phyloP scores from a whole-genome alignment of 2,113 vertebrate genomes.

The Proteles cristata region DNA sequence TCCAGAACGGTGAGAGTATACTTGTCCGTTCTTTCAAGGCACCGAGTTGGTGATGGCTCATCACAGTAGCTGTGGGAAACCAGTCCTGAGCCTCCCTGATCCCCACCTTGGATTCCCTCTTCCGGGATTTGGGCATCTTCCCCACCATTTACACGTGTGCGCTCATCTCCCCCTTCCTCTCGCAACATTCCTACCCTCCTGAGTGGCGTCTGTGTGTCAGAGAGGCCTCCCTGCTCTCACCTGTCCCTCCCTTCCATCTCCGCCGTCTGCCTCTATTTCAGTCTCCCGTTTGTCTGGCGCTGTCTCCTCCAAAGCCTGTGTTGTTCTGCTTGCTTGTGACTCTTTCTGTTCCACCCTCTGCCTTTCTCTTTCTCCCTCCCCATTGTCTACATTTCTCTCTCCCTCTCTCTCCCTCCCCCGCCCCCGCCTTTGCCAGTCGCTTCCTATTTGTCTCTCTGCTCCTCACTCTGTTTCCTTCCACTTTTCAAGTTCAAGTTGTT shows the following conservation, averaged over 20 bases:
- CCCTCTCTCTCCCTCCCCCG: not conserved
- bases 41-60: not conserved
- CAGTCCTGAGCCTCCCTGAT: not conserved
- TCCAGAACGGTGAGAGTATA: not conserved
- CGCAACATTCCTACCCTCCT: not conserved
- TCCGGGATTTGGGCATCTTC: not conserved
- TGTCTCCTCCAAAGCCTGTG: not conserved
- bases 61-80: not conserved
- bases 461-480: not conserved
- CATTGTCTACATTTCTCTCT: accelerated
- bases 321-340: not conserved
- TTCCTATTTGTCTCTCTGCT: not conserved
- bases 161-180: not conserved
- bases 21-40: not conserved
- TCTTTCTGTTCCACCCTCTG: not conserved
- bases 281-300: not conserved
- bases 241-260: not conserved
- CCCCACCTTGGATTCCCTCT: not conserved
- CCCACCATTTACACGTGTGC: accelerated
- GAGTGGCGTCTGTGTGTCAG: not conserved
- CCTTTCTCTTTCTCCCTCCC: too few relatives aligned
- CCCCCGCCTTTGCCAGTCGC: slow-evolving; percentile 34
- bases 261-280: not conserved
- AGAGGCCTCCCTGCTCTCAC: not conserved
- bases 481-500: not conserved